phyloP scores from a whole-genome alignment of 2,797 vertebrate species.

The Trematomus bernacchii region DNA sequence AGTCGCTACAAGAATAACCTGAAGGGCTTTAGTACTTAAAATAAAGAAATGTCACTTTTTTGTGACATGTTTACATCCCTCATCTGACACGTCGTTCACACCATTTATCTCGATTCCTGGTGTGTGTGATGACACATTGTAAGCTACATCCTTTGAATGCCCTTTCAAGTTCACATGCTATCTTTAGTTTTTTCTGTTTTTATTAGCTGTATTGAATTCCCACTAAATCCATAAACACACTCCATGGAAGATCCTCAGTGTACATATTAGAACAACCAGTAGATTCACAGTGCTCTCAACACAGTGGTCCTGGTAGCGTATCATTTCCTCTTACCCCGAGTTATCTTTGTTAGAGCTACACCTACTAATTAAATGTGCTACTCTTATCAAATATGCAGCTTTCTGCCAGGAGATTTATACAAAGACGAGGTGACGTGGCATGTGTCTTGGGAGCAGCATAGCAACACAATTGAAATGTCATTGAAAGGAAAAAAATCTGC shows the following conservation, averaged over 20 bases:
- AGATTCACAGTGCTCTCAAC: background rate
- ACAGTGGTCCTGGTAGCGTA: background rate
- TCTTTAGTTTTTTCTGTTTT: background rate
- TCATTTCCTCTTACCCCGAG: background rate
- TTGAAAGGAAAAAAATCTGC: constrained; percentile 10
- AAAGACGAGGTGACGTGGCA: constrained; percentile 23
- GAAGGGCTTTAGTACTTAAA: background rate
- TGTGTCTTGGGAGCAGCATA: constrained; percentile 7
- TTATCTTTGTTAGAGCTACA: constrained; percentile 18
- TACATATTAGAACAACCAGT: constrained; percentile 30
- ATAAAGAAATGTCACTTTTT: too few species aligned
- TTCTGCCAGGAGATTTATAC: constrained; percentile 10
- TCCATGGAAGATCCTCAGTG: background rate
- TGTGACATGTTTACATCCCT: constrained; percentile 3
- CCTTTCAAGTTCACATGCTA: background rate
- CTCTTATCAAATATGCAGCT: background rate
- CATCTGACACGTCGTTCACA: background rate
- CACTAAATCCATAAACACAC: constrained; percentile 24
- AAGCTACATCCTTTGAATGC: background rate
- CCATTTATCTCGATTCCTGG: background rate
- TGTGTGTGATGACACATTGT: background rate
- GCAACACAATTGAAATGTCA: constrained; percentile 46
- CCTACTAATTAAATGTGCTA: constrained; percentile 15
- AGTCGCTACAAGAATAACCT: background rate
- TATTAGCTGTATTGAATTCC: background rate